Evolutionary conservation across 2,888 invertebrate species (phyloP), one percentile per base, ranked within the genome.

Genomic region (Tillus elongatus): DNA sequence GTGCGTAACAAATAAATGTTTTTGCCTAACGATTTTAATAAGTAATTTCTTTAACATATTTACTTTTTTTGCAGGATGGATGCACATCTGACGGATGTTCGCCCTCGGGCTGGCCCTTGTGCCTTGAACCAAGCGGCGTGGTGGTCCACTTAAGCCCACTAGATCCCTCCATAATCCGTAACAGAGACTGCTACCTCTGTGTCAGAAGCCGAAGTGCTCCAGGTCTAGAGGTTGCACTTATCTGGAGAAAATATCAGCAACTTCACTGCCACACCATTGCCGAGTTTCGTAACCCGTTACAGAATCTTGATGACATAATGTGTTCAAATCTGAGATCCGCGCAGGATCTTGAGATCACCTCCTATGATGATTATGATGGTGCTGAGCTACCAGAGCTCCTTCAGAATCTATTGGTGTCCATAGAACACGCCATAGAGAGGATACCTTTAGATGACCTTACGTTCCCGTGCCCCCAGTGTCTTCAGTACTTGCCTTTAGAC

Each of bases 341-440:
- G 45, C 24, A 19, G 24, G 63, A 63, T 45, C 46, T 65, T 36
- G 64, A 66, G 49, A 50, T 54, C 39, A 49, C 48, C 14, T 54
- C 55, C 27, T 52, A 56, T 45, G 56, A 60, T 40, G 59, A 61
- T 24, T 10, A 15, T 19, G 10, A n/a, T 41, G 68, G 69, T 43
- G 70, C 70, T 46, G 74, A 77, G 46, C 60, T 80, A 47, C 76
- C 77, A 31, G 73, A 75, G 47, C 69, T 79, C 46, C 68, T 81
- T 48, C 76, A 76, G 56, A 77, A 73, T 53, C 66, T 81, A 36
- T 66, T 81, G 42, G 73, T 81, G 35, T 76, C 77, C 39, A 78
- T 81, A 35, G 81, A 81, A 61, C 74, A 76, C 41, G 78, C 77
- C 47, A 77, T 81, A 53, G 77, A 77, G 53, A 69, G 79, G 42